A percentile compares a stretch with the other conserved stretches of the same genome.
Evolutionary conservation across 1,140 invertebrate genomes (phyloP).

Genomic region (Conus ventricosus): DNA sequence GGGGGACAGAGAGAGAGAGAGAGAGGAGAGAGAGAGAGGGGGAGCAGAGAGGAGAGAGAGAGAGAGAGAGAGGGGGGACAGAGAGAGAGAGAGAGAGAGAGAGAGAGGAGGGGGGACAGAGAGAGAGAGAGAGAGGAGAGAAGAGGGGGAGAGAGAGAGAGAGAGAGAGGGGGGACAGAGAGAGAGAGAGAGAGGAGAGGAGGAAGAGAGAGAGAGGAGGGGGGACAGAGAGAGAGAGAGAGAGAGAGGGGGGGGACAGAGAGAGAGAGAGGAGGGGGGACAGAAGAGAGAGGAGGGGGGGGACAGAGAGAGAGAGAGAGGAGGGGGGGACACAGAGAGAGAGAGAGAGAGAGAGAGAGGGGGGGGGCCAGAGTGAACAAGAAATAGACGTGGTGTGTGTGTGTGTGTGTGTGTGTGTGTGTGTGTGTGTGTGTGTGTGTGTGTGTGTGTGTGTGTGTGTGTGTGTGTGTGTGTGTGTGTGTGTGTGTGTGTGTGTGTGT

Average conservation of each 20-base stretch:
- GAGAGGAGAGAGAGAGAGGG: too few species aligned
- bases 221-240: background rate
- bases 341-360: background rate
- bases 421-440: constrained; percentile 1
- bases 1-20: too few species aligned
- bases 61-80: too few species aligned
- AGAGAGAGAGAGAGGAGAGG: background rate
- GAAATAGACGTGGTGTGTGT: background rate
- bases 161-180: background rate
- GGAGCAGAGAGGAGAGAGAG: too few species aligned
- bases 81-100: too few species aligned
- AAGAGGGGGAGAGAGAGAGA: background rate
- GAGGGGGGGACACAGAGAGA: background rate
- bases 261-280: background rate
- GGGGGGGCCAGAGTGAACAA: background rate
- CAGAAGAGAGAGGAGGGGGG: background rate
- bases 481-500: background rate
- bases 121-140: too few species aligned
- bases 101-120: too few species aligned
- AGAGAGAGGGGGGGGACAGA: background rate
- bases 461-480: constrained; percentile 3
- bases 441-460: background rate
- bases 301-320: background rate
- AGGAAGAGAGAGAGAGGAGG: background rate
- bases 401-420: background rate